phyloP scores from a whole-genome alignment of 1,140 invertebrate genomes.

The Drosophila elegans region DNA sequence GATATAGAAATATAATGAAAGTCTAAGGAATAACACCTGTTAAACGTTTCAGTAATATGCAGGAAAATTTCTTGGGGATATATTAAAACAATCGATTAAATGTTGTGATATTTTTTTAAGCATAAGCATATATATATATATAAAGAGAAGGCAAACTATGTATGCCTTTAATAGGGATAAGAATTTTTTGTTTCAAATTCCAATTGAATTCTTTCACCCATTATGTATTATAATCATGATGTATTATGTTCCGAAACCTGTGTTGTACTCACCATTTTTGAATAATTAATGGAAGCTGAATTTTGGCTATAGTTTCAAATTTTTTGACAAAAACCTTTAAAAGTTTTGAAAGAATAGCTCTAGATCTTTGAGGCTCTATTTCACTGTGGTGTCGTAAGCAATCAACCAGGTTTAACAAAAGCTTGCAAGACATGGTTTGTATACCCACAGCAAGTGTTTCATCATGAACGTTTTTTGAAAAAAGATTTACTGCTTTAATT shows the following conservation, averaged over 20 bases:
- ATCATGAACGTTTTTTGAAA: conserved; percentile 98
- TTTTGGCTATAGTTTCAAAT: conserved; percentile 97
- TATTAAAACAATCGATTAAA: no score
- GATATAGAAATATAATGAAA: no score
- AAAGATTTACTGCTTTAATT: conserved; percentile 95
- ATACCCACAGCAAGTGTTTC: conserved; percentile 95
- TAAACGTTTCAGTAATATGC: no score
- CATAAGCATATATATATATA: no score
- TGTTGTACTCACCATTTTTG: conserved; percentile 89
- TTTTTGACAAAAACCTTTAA: conserved; percentile 98
- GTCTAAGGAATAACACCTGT: no score
- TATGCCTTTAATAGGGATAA: no score
- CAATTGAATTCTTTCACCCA: no score
- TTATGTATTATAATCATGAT: no score
- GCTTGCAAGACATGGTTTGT: conserved; percentile 96
- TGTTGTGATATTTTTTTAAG: no score
- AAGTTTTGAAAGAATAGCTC: conserved; percentile 95
- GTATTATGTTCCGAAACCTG: background rate
- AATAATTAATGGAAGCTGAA: conserved; percentile 94
- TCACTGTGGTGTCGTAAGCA: conserved; percentile 95
- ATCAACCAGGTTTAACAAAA: conserved; percentile 97
- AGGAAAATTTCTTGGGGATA: no score
- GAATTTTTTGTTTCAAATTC: no score
- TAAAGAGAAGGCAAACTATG: no score
- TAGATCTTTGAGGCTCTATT: conserved; percentile 89